Evolutionary conservation across 1,140 invertebrate species (phyloP), one percentile per base, ranked within the genome.

Genomic region (Drosophila mojavensis): DNA sequence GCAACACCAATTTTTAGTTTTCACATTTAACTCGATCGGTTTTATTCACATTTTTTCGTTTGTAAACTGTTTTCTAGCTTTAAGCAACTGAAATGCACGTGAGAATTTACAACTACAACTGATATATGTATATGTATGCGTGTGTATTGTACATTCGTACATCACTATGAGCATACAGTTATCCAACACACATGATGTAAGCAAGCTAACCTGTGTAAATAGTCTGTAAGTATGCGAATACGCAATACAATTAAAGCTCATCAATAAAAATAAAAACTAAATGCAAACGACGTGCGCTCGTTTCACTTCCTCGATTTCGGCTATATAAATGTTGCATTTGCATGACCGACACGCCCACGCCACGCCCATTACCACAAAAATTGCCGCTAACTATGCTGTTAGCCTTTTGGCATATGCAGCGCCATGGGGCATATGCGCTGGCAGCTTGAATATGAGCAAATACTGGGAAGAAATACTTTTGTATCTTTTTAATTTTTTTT

Each of bases 71-170:
- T 83, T 89, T 88, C 78, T 89, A 89, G 84, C 84, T 89, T 71
- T 89, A 89, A 90, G 84, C 85, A 89, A 89, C 85, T 90, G 85
- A 89, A 89, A 90, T 89, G 85, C 85, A 89, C 85, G 85, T 90
- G 85, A 89, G 85, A 89, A 89, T 89, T 89, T 90, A 89, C 81
- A 84, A 74, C 55, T 73, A 73, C 39, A 73, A 59, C 36, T 60
- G 36, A 61, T 56, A 76, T 66, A 47, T 62, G 51, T 80, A 61
- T 60, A 53, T 55, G 59, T 80, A 26, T 53, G 26, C 36, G 20
- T 59, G 51, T 80, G 5, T 20, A 13, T 69, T 28, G 28, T 28
- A 28, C 28, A 45, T 62, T 50, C 78, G 30, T 55, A 50, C 24
- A 33, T 36, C 53, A 17, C 53, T 33, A 33, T 17, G 7, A 30